A percentile compares a stretch with the other conserved stretches of the same genome.
These are phyloP conservation scores for Macaria liturata DNA, from an alignment of 2,888 invertebrate species.

Conservation along the genomic window DNA sequence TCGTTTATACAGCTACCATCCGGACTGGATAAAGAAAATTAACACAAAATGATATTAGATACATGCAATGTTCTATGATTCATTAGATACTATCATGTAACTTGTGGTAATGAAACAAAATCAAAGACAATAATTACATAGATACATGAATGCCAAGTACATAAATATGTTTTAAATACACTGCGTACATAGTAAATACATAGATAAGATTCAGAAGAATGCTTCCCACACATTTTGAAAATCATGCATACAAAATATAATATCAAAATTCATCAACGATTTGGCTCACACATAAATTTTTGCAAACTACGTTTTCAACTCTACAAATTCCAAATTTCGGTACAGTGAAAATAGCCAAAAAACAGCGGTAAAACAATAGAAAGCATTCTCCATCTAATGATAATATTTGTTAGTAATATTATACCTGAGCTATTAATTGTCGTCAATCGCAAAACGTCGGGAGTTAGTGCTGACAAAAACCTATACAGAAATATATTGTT, in stretches of 20 bases:
- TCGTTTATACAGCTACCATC: constrained; percentile 81
- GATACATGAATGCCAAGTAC: constrained; percentile 27
- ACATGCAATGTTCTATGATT: constrained; percentile 42
- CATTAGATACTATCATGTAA: constrained; percentile 1
- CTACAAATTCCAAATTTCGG: constrained; percentile 36
- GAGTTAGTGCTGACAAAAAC: constrained; percentile 82
- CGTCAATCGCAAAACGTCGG: constrained; percentile 81
- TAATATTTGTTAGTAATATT: constrained; percentile 54
- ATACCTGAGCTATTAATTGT: constrained; percentile 81
- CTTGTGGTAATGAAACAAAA: constrained; percentile 1
- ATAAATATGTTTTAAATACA: constrained; percentile 27
- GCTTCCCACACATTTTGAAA: constrained; percentile 57
- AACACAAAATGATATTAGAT: constrained; percentile 45
- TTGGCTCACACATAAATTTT: constrained; percentile 32
- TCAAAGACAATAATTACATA: constrained; percentile 3
- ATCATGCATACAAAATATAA: constrained; percentile 38
- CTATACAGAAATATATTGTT: constrained; percentile 57
- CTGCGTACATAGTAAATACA: constrained; percentile 32
- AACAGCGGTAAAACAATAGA: constrained; percentile 61
- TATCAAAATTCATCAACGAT: constrained; percentile 37
- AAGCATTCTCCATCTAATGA: constrained; percentile 76
- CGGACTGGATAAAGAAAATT: constrained; percentile 63
- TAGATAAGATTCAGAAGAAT: constrained; percentile 64
- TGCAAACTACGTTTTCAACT: constrained; percentile 40
- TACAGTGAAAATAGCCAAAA: constrained; percentile 46